Conservation (phyloP, 2,888 invertebrate species). For the Agriotes lineatus region DNA sequence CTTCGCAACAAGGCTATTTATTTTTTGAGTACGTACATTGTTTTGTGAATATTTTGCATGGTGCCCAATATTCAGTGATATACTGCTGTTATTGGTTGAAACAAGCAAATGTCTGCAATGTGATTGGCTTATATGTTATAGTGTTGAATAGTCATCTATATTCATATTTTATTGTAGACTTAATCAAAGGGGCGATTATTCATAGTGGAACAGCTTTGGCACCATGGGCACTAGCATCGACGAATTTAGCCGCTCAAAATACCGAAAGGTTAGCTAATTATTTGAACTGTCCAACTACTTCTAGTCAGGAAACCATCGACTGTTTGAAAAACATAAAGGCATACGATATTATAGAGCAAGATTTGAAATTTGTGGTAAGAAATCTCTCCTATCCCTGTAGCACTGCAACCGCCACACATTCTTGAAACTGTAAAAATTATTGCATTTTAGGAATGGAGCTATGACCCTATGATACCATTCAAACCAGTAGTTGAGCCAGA, state of each 20-base stretch:
- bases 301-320: conserved; percentile 67
- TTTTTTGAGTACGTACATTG: too few species aligned
- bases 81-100: too few species aligned
- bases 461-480: conserved; percentile 84
- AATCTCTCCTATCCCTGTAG: too few species aligned
- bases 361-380: neutral
- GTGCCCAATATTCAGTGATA: too few species aligned
- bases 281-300: conserved; percentile 72
- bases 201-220: conserved; percentile 79
- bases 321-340: conserved; percentile 72
- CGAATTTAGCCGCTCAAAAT: conserved; percentile 71
- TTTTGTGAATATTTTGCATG: too few species aligned
- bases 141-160: too few species aligned
- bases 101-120: too few species aligned
- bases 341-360: neutral
- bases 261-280: conserved; percentile 73
- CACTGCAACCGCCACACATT: too few species aligned
- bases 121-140: too few species aligned
- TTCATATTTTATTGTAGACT: too few species aligned
- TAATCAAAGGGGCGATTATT: conserved; percentile 72
- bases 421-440: too few species aligned
- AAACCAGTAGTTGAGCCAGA: conserved; percentile 81
- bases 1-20: too few species aligned
- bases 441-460: conserved; percentile 84
- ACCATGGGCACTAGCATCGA: conserved; percentile 63